Evolutionary conservation across 2,888 invertebrate genomes (phyloP).

Genomic region (Teleogryllus oceanicus): DNA sequence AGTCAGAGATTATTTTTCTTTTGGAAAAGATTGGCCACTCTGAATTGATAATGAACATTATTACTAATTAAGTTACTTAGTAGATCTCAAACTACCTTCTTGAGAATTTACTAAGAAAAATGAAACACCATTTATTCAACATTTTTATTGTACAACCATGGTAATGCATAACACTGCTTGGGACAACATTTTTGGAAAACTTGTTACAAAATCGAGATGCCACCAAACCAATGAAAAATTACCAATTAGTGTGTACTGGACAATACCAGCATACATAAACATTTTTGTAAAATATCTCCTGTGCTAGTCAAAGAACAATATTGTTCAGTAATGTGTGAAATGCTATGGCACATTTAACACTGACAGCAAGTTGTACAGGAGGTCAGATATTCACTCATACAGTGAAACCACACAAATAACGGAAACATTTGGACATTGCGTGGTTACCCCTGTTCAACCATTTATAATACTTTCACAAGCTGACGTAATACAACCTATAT

Average conservation of each 20-base stretch:
- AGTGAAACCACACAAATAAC: background rate
- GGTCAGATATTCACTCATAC: background rate
- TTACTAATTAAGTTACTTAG: too few relatives aligned
- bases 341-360: conserved; percentile 10
- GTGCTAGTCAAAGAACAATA: background rate
- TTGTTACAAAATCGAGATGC: background rate
- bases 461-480: background rate
- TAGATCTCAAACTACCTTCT: too few relatives aligned
- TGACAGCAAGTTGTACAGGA: background rate
- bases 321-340: background rate
- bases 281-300: too few relatives aligned
- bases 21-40: too few relatives aligned
- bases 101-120: background rate
- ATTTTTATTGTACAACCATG: conserved; percentile 7
- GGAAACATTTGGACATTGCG: background rate
- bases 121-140: background rate
- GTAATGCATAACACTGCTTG: background rate
- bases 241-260: background rate
- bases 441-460: background rate
- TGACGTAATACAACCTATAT: background rate
- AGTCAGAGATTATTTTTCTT: too few relatives aligned
- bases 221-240: background rate
- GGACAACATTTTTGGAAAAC: background rate
- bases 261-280: background rate
- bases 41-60: too few relatives aligned